A percentile compares a stretch with the other conserved stretches of the same genome.
Evolutionary conservation across 2,113 vertebrate species (phyloP).

Genomic region (Garra rufa): DNA sequence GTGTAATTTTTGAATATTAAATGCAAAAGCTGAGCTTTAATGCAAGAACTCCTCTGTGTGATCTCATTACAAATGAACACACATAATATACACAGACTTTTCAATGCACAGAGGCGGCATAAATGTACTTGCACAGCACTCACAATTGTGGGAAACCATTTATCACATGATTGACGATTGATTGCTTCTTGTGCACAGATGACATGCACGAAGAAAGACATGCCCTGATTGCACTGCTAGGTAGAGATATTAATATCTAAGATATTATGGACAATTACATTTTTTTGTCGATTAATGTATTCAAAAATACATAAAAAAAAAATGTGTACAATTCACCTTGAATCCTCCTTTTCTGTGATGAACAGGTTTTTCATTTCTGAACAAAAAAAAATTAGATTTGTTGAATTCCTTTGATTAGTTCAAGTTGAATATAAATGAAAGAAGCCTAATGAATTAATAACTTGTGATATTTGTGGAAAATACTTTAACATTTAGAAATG

Average conservation of each 20-base stretch:
- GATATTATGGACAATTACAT: neutral
- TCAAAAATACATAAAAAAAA: neutral
- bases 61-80: conserved; percentile 26
- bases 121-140: neutral
- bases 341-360: neutral
- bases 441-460: neutral
- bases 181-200: neutral
- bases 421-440: neutral
- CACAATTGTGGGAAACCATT: conserved; percentile 3
- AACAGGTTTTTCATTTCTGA: neutral
- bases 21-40: conserved; percentile 41
- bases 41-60: conserved; percentile 41
- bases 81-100: conserved; percentile 14
- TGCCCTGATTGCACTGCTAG: neutral
- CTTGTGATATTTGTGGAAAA: neutral
- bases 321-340: neutral
- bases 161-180: conserved; percentile 9
- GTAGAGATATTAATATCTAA: neutral
- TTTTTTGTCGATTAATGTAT: neutral
- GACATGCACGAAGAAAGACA: neutral
- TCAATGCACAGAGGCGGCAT: neutral
- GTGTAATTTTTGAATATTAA: conserved; percentile 35
- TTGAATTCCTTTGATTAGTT: neutral
- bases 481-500: too few species aligned
- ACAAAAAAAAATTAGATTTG: neutral